A percentile compares a stretch with the other conserved stretches of the same genome.
Conservation (phyloP, 2,797 vertebrate genomes). For the Aulostomus chinensis region DNA sequence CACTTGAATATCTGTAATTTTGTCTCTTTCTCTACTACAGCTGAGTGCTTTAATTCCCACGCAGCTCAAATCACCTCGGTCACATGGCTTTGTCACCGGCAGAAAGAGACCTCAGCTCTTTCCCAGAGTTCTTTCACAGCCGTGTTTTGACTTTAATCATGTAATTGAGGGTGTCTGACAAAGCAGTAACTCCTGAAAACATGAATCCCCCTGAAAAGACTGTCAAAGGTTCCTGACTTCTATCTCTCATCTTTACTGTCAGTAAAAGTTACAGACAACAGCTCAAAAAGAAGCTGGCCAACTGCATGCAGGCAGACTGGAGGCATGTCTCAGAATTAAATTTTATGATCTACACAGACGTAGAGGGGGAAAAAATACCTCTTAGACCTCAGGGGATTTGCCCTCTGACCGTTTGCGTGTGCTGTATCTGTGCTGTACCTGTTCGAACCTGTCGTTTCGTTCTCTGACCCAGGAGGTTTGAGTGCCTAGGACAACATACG, state of each 20-base stretch:
- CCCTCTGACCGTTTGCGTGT: constrained; percentile 66
- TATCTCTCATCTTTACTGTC: constrained; percentile 24
- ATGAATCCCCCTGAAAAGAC: constrained; percentile 7
- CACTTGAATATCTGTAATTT: constrained; percentile 11
- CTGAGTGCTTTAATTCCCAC: constrained; percentile 7
- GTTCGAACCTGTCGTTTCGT: constrained; percentile 57
- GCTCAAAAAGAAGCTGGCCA: constrained; percentile 16
- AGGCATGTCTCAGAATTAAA: constrained; percentile 25
- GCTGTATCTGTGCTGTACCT: constrained; percentile 57
- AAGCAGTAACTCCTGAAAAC: constrained; percentile 4
- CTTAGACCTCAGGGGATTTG: constrained; percentile 35
- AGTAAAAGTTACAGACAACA: constrained; percentile 9
- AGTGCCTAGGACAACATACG: constrained; percentile 49
- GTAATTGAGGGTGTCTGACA: constrained; percentile 10
- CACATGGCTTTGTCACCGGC: neutral
- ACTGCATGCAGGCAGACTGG: constrained; percentile 14
- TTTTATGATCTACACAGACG: constrained; percentile 52
- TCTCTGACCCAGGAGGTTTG: constrained; percentile 53
- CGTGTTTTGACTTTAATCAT: constrained; percentile 17
- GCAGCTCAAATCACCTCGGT: constrained; percentile 3
- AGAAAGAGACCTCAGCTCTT: neutral
- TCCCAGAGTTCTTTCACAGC: constrained; percentile 9
- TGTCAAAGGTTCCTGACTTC: constrained; percentile 2
- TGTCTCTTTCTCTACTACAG: constrained; percentile 1
- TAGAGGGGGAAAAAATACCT: constrained; percentile 55